Base-by-base conservation (phyloP, 2,113 vertebrate genomes). In the Probosciger aterrimus region DNA sequence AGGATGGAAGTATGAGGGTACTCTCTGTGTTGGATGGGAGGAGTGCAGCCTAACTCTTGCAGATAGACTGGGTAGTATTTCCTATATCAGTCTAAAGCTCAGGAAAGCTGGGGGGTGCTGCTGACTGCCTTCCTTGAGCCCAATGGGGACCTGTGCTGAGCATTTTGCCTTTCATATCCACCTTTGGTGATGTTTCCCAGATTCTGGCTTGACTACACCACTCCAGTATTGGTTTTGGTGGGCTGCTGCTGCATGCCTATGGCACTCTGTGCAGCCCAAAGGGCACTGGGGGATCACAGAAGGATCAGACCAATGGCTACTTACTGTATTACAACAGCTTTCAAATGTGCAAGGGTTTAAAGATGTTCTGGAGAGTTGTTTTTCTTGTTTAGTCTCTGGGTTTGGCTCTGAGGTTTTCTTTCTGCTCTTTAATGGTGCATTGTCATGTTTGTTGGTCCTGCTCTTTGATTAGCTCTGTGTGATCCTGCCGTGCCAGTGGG, bases 31-130 rank as follows among this genome's bases (percentile, higher is more conserved):
- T 64, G 9, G 17, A 65, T 18, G 4, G 17, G 3, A 43, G 30
- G 15, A 6, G 7, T 15, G 10, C 6, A 52, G 46, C 12, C 4
- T 16, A 11, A 4, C 6, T 69, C 19, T 65, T 59, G 14, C 1
- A 9, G 13, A 6, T 28, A 44, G 6, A 1, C 0, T 3, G 9
- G 8, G 8, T 28, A 25, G 8, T 17, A 3, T 33, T 52, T 52
- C 41, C 37, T 49, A 27, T 65, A 24, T 8, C 4, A 20, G 11
- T 0, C 0, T 2, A 35, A 37, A 60, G 35, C 31, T 74, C 5
- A 6, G 31, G 65, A 62, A 24, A 70, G 19, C 37, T 41, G 41
- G 8, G n/a, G 13, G 14, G 3, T 53, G n/a, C 46, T 69, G 11
- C 84, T 27, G 64, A 17, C 24, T 0, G 1, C 22, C 28, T 25